These are phyloP conservation scores for Spongilla lacustris DNA, from an alignment of 37 sponge, comb jelly and placozoan genomes.

Conservation along the genomic window DNA sequence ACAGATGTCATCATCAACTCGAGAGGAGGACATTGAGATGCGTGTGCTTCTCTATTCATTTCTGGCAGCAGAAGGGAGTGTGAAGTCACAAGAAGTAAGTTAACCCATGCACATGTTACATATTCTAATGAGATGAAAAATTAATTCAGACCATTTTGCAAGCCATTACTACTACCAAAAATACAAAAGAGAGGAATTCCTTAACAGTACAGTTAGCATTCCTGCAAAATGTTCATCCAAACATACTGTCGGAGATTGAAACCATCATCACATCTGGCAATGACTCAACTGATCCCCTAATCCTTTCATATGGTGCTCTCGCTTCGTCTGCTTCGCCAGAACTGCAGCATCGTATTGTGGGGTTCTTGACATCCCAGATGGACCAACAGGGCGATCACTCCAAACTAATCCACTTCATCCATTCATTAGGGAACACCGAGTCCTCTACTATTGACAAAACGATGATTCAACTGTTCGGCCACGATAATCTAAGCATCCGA, in stretches of 20 bases:
- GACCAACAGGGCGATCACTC: neutral
- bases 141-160: conserved; percentile 1
- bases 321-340: neutral
- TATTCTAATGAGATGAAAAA: neutral
- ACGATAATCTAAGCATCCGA: conserved; percentile 30
- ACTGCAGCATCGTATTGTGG: conserved; percentile 8
- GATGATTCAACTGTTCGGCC: neutral
- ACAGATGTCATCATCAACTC: neutral
- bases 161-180: neutral
- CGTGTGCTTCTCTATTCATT: conserved; percentile 44
- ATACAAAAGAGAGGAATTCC: conserved; percentile 15
- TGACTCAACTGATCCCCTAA: conserved; percentile 17
- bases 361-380: conserved; percentile 9
- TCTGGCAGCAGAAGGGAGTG: conserved; percentile 34
- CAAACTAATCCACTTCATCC: conserved; percentile 26
- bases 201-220: conserved; percentile 10
- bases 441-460: neutral
- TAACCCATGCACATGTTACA: neutral
- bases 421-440: conserved; percentile 62
- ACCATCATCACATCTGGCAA: neutral
- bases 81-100: conserved; percentile 37
- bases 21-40: conserved; percentile 19
- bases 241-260: conserved; percentile 9
- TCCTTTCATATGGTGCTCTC: conserved; percentile 34
- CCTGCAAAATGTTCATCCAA: neutral